Percentiles rank a stretch among this genome's conserved stretches.
phyloP scores from a whole-genome alignment of 2,797 vertebrate species.

The Coreius guichenoti region DNA sequence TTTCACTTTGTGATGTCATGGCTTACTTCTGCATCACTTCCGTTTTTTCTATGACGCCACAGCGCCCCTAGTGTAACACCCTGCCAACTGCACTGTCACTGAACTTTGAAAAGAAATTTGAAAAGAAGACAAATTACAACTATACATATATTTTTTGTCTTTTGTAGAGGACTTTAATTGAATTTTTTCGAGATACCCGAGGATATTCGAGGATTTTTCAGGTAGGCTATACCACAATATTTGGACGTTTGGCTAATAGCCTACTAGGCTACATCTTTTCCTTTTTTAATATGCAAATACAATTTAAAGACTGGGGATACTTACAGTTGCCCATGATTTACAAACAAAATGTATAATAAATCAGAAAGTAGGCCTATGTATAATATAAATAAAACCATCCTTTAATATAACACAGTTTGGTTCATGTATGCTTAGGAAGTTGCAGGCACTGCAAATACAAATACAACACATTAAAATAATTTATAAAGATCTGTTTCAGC shows the following conservation, averaged over 20 bases:
- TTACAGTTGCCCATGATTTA: background rate
- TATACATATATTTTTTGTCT: no score
- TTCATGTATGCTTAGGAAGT: background rate
- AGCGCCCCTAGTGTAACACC: background rate
- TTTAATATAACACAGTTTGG: background rate
- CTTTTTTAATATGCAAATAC: background rate
- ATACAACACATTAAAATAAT: background rate
- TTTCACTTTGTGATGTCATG: slow-evolving; percentile 50
- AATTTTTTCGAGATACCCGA: background rate
- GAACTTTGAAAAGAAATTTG: background rate
- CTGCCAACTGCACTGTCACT: no score
- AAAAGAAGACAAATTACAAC: no score
- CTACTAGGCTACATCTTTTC: background rate
- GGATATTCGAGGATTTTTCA: no score
- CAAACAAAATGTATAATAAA: background rate
- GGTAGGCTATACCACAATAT: background rate
- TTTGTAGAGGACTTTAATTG: no score
- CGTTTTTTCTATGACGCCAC: background rate
- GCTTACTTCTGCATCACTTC: slow-evolving; percentile 1
- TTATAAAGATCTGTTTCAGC: background rate
- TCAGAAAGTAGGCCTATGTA: background rate
- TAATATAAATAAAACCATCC: background rate
- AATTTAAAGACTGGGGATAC: background rate
- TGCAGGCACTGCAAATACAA: background rate
- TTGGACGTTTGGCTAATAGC: background rate